These are phyloP conservation scores for Eilema sororculum DNA, from an alignment of 2,888 invertebrate genomes.

Conservation along the genomic window DNA sequence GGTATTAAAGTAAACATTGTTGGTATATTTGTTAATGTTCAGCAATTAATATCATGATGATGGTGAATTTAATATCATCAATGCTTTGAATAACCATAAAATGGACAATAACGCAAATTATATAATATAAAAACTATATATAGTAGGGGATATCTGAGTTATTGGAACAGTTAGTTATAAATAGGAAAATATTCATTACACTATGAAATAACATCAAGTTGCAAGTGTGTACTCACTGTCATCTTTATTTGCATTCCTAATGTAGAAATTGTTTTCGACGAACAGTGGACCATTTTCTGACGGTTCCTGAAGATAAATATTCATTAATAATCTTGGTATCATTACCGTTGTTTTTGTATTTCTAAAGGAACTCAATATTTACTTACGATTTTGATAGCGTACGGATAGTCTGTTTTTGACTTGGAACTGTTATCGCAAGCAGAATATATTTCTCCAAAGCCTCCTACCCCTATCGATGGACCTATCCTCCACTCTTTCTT, in stretches of 20 bases:
- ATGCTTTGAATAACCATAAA: not conserved
- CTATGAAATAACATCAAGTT: not conserved
- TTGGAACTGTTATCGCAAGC: conserved; percentile 89
- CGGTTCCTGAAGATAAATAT: conserved; percentile 90
- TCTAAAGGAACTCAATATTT: not conserved
- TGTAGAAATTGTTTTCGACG: conserved; percentile 97
- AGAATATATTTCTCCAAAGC: conserved; percentile 97
- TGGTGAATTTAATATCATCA: too few relatives aligned
- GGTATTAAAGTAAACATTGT: too few relatives aligned
- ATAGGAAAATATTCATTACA: not conserved
- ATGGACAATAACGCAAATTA: not conserved
- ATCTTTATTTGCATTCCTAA: conserved; percentile 90
- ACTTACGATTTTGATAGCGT: conserved; percentile 93
- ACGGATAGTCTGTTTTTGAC: conserved; percentile 87
- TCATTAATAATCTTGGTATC: not conserved
- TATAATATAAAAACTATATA: not conserved
- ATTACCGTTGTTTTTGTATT: not conserved
- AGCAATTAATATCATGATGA: not conserved
- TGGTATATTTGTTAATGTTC: not conserved
- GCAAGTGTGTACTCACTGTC: conserved; percentile 87
- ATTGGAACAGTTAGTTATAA: not conserved
- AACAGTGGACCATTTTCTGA: conserved; percentile 97
- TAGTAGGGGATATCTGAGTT: not conserved
- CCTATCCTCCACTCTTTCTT: conserved; percentile 96
- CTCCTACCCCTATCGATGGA: conserved; percentile 95